Conservation (phyloP, 2,113 vertebrate species). For the Pituophis catenifer region DNA sequence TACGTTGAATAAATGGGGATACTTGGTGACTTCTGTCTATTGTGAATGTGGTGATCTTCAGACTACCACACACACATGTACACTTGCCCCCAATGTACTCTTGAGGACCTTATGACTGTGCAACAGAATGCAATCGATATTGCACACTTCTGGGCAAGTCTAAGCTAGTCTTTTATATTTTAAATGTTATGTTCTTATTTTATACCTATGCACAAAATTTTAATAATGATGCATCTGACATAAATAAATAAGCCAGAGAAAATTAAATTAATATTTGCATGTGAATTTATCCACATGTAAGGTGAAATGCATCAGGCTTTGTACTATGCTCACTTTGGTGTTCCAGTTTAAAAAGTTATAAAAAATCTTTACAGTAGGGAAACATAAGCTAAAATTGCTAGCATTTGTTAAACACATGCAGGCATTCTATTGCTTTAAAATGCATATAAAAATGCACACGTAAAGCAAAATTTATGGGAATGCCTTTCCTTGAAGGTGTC, state of each 20-base stretch:
- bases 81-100: not conserved
- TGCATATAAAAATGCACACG: not conserved
- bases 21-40: not conserved
- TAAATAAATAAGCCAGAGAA: not conserved
- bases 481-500: not conserved
- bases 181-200: not conserved
- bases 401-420: not conserved
- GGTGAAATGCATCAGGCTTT: not conserved
- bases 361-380: not conserved
- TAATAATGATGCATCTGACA: not conserved
- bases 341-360: not conserved
- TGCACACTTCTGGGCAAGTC: not conserved
- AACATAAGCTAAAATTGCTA: not conserved
- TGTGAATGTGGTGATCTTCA: not conserved
- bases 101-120: not conserved
- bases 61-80: not conserved
- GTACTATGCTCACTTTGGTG: not conserved
- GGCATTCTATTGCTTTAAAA: not conserved
- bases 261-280: not conserved
- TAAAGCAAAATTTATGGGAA: not conserved
- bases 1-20: not conserved
- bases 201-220: not conserved
- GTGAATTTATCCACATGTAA: not conserved
- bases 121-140: not conserved
- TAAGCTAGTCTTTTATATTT: no score